phyloP scores from a whole-genome alignment of 2,113 vertebrate genomes.

The Nipponia nippon region DNA sequence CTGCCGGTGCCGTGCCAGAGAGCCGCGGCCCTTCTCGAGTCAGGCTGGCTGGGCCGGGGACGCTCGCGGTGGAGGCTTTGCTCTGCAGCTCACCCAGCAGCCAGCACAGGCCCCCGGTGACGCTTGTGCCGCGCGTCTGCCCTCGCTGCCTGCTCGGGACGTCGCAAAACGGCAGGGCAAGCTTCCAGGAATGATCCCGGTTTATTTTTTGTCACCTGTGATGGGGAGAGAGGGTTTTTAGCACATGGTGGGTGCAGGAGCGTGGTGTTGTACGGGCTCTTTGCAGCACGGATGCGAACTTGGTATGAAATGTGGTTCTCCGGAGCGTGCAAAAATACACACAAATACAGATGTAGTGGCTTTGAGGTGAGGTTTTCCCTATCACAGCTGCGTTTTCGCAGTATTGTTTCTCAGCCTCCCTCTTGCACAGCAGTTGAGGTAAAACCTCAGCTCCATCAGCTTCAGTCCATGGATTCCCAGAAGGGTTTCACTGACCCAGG shows the following conservation, averaged over 20 bases:
- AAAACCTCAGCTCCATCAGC: neutral
- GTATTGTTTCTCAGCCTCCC: neutral
- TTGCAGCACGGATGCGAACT: neutral
- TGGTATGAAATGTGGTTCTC: fast-evolving
- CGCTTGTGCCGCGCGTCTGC: neutral
- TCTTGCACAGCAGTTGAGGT: neutral
- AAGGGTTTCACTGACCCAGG: neutral
- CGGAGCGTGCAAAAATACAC: fast-evolving
- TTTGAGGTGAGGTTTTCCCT: neutral
- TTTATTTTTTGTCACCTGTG: neutral
- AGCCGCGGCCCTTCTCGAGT: fast-evolving
- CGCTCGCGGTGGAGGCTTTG: neutral
- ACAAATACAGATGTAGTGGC: neutral
- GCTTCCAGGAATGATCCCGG: neutral
- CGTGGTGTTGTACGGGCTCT: neutral
- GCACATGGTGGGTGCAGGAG: neutral
- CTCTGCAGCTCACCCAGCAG: neutral
- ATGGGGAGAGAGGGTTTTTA: neutral
- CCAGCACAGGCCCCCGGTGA: neutral
- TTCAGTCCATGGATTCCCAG: neutral
- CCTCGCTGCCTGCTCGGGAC: neutral
- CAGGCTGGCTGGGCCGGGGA: neutral
- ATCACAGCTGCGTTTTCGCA: neutral
- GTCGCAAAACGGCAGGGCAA: neutral
- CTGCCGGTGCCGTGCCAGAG: neutral